Evolutionary conservation across 2,888 invertebrate genomes (phyloP), one percentile per base, ranked within the genome.

Genomic region (Imbricaverruca yamaguchii): DNA sequence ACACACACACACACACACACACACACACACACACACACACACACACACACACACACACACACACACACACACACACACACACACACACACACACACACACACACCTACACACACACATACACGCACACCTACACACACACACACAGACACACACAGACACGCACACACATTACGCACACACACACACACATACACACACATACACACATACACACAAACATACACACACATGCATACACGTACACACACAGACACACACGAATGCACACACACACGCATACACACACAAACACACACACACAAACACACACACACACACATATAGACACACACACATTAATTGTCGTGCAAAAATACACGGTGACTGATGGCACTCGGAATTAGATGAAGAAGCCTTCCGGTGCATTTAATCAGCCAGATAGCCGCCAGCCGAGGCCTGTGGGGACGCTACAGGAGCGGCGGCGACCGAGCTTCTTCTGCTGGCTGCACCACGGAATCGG

Each of bases 21-120:
- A 80, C 80, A 80, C 69, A 80, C 69, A 69, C 80, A 80, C 80
- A 69, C 55, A 80, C 80, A 80, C 80, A 67, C 65, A 69, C 80
- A 80, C 80, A 65, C 80, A 80, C 69, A 53, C 56, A 80, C 67
- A 53, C 80, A 80, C 67, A 67, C 80, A 69, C 55, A 39, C 80
- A 80, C 80, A 61, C 57, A 80, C 80, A 61, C 23, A 80, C 61
- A 56, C 18, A 13, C 53, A 61, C 53, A 23, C 23, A 13, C 23
- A n/a, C 10, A 63, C 23, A 25, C 67, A 53, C 3, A 55, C 0
- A 63, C n/a, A 63, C 80, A n/a, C 56, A 67, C 55, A 25, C 53
- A 55, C 55, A 67, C 67, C 9, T 1, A 67, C n/a, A 67, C 15
- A 25, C 25, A 23, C 9, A n/a, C 21, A 56, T 2, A 56, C 15